Evolutionary conservation across 2,113 vertebrate species (phyloP).

Genomic region (Oenanthe oenanthe): DNA sequence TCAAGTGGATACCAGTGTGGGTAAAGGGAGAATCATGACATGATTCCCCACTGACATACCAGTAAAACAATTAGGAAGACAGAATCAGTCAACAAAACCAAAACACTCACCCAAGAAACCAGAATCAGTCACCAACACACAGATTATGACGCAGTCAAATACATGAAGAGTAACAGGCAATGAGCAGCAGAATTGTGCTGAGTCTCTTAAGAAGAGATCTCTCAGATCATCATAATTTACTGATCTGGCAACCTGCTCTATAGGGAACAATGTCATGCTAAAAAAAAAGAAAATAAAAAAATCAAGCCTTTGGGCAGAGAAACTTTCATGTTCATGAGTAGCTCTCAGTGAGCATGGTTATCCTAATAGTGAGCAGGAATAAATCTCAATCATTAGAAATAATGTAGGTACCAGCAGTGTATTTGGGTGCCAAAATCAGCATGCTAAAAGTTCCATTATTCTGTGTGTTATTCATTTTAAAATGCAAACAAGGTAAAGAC

Average conservation of each 20-base stretch:
- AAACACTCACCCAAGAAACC: not conserved
- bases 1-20: not conserved
- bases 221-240: not conserved
- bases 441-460: not conserved
- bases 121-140: not conserved
- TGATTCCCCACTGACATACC: not conserved
- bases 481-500: not conserved
- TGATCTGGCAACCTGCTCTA: not conserved
- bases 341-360: not conserved
- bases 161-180: not conserved
- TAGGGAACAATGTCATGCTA: not conserved
- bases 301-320: not conserved
- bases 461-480: not conserved
- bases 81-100: not conserved
- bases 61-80: not conserved
- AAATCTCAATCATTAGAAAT: not conserved
- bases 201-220: not conserved
- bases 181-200: not conserved
- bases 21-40: not conserved
- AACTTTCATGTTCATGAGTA: accelerated
- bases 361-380: not conserved
- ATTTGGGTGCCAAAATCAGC: not conserved
- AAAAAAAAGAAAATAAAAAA: not conserved
- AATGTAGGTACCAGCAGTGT: not conserved
- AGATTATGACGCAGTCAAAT: not conserved